A percentile compares a stretch with the other conserved stretches of the same genome.
These are phyloP conservation scores for Elachura formosa DNA, from an alignment of 2,113 vertebrate species.

Conservation along the genomic window DNA sequence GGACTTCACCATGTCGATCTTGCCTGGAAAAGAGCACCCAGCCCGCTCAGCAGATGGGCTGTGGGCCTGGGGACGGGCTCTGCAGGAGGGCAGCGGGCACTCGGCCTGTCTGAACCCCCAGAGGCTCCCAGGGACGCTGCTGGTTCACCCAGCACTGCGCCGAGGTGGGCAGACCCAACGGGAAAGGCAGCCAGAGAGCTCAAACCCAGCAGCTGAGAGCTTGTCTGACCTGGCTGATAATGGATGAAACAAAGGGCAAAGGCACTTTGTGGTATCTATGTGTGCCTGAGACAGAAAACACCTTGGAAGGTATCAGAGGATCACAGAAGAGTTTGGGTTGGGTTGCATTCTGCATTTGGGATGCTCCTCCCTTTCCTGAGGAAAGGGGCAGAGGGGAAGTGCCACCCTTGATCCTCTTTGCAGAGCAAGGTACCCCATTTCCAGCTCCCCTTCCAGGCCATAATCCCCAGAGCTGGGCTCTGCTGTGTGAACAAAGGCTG, in stretches of 20 bases:
- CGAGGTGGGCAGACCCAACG: not conserved
- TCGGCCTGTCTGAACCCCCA: not conserved
- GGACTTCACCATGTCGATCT: constrained; percentile 99
- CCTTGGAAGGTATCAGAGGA: not conserved
- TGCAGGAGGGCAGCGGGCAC: no score
- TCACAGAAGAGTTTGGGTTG: not conserved
- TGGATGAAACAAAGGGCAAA: not conserved
- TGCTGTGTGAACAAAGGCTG: no score
- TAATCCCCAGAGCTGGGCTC: no score
- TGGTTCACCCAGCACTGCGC: not conserved
- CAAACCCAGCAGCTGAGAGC: not conserved
- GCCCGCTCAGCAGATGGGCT: not conserved
- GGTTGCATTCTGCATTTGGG: no score
- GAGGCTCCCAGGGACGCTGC: not conserved
- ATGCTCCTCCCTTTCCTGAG: no score
- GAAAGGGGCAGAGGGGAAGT: no score
- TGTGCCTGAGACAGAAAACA: not conserved
- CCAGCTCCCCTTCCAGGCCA: no score
- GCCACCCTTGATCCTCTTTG: no score
- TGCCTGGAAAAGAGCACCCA: constrained; percentile 73
- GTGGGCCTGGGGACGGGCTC: no score
- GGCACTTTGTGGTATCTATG: not conserved
- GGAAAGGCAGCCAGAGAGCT: not conserved
- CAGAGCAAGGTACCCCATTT: no score
- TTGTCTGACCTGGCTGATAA: not conserved